Percentiles rank a stretch among this genome's conserved stretches.
Conservation (phyloP, 1,140 invertebrate species). For the Pteromalus puparum region DNA sequence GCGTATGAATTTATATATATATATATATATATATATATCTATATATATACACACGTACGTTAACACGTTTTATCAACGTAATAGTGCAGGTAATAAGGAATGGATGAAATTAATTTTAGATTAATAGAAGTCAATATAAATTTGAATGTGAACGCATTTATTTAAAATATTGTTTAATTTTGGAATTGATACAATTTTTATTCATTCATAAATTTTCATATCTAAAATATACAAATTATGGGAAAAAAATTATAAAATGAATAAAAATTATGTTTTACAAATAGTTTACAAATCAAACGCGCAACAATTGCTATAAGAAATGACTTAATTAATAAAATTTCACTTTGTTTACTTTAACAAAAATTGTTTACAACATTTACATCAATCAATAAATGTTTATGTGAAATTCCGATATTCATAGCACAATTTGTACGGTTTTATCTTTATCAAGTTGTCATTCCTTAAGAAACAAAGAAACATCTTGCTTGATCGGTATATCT, state of each 20-base stretch:
- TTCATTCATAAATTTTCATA: conserved; percentile 3
- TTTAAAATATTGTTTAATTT: conserved; percentile 42
- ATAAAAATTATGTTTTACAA: conserved; percentile 19
- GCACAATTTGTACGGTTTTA: conserved; percentile 40
- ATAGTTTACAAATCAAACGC: neutral
- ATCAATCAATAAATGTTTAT: conserved; percentile 36
- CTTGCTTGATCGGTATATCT: conserved; percentile 27
- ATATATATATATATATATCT: too few relatives aligned
- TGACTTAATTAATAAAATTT: conserved; percentile 37
- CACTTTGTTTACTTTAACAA: conserved; percentile 42
- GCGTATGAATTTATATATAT: too few relatives aligned
- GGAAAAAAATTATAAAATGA: conserved; percentile 22
- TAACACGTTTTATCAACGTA: neutral
- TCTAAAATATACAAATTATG: conserved; percentile 20
- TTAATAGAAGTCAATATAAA: neutral
- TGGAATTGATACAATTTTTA: conserved; percentile 35
- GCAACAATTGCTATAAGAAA: conserved; percentile 25
- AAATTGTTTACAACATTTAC: conserved; percentile 36
- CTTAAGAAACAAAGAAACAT: conserved; percentile 46
- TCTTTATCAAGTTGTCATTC: conserved; percentile 47
- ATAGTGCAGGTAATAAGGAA: neutral
- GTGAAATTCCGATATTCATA: conserved; percentile 41
- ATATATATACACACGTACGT: too few relatives aligned
- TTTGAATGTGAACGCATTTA: conserved; percentile 33
- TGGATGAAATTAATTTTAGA: neutral